Percentiles rank a stretch among this genome's conserved stretches.
Evolutionary conservation across 2,797 vertebrate genomes (phyloP).

Genomic region (Protosalanx chinensis): DNA sequence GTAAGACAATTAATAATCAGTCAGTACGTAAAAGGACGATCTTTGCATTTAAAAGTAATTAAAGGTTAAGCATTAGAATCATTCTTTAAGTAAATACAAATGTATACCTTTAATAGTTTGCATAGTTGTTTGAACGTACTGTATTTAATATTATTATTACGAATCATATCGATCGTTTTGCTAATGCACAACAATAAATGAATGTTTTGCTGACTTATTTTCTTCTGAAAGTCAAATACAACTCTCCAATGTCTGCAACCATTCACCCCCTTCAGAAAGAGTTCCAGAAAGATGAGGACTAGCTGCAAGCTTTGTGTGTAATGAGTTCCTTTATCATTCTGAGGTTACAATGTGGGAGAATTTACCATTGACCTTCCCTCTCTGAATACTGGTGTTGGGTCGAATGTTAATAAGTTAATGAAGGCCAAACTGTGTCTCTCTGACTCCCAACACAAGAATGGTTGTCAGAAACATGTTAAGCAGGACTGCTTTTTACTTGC

Average conservation of each 20-base stretch:
- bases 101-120: no score
- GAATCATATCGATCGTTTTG: neutral
- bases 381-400: slow-evolving; percentile 44
- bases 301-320: slow-evolving; percentile 22
- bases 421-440: slow-evolving; percentile 57
- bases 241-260: slow-evolving; percentile 11
- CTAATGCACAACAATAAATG: neutral
- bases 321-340: slow-evolving; percentile 9
- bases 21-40: no score
- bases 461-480: slow-evolving; percentile 60
- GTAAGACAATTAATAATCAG: no score
- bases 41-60: no score
- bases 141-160: neutral
- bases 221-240: neutral
- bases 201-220: neutral
- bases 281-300: slow-evolving; percentile 22
- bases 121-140: no score
- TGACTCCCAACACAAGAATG: slow-evolving; percentile 60
- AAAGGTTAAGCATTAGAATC: no score
- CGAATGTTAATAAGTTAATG: slow-evolving; percentile 42
- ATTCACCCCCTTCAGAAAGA: slow-evolving; percentile 14
- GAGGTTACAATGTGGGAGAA: slow-evolving; percentile 26
- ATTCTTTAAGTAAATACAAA: no score
- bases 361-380: slow-evolving; percentile 44
- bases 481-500: slow-evolving; percentile 47